Evolutionary conservation across 2,888 invertebrate genomes (phyloP).

Genomic region (Rhodophaea formosa): DNA sequence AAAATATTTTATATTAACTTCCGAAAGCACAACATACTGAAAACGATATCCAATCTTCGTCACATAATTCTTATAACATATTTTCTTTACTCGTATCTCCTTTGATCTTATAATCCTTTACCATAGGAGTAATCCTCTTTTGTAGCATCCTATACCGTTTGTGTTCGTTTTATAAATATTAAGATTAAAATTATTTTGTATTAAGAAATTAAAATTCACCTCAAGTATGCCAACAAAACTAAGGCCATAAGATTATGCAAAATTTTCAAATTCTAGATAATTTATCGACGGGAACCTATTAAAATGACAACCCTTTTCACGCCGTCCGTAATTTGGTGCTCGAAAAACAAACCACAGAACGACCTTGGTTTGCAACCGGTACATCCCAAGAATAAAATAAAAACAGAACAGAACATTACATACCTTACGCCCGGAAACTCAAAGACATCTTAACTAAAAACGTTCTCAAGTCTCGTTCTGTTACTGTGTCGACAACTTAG

Average conservation of each 20-base stretch:
- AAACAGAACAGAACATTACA: not conserved
- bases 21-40: too few relatives aligned
- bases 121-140: too few relatives aligned
- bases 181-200: not conserved
- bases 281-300: slow-evolving; percentile 3
- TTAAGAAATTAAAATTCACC: not conserved
- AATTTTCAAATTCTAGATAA: slow-evolving; percentile 1
- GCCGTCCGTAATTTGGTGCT: slow-evolving; percentile 40
- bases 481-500: too few relatives aligned
- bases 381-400: not conserved
- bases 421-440: too few relatives aligned
- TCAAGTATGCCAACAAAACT: not conserved
- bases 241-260: not conserved
- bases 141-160: too few relatives aligned
- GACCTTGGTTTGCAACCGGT: slow-evolving; percentile 39
- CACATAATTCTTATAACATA: too few relatives aligned
- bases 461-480: too few relatives aligned
- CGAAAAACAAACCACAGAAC: slow-evolving; percentile 57
- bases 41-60: too few relatives aligned
- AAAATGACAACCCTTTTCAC: slow-evolving; percentile 58
- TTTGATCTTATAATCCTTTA: too few relatives aligned
- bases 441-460: too few relatives aligned
- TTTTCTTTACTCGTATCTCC: too few relatives aligned
- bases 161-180: not conserved
- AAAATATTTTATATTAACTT: too few relatives aligned